Evolutionary conservation across 2,113 vertebrate genomes (phyloP).

Genomic region (Heterotilapia buettikoferi): DNA sequence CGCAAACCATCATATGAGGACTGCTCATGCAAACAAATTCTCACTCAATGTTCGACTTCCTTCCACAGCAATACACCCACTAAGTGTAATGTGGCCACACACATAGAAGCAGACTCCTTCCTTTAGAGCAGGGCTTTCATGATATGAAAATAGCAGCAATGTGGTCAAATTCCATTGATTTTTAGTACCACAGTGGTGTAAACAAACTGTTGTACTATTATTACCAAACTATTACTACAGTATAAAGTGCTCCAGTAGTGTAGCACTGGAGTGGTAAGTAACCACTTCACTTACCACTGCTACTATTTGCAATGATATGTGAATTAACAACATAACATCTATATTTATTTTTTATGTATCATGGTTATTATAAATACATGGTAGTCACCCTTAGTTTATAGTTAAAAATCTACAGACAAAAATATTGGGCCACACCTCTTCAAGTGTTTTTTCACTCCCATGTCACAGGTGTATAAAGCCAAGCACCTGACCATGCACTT

Average conservation of each 20-base stretch:
- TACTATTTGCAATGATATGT: neutral
- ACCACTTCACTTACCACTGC: neutral
- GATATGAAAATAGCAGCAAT: neutral
- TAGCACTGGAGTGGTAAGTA: neutral
- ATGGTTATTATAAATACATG: neutral
- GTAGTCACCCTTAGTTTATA: rapidly evolving
- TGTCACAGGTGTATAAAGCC: neutral
- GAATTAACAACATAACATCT: neutral
- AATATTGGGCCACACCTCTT: neutral
- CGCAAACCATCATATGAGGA: neutral
- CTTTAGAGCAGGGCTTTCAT: rapidly evolving
- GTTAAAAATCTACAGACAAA: rapidly evolving
- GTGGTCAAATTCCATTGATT: neutral
- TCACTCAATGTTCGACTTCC: neutral
- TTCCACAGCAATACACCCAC: neutral
- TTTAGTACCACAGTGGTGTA: neutral
- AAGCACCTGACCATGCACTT: neutral
- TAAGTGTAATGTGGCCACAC: neutral
- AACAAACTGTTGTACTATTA: neutral
- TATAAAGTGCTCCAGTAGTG: neutral
- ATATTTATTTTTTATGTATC: neutral
- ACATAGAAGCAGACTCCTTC: neutral
- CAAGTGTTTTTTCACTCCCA: rapidly evolving
- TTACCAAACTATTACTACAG: neutral
- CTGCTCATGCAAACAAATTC: neutral